Evolutionary conservation across 2,113 vertebrate species (phyloP).

Genomic region (Oreochromis aureus): DNA sequence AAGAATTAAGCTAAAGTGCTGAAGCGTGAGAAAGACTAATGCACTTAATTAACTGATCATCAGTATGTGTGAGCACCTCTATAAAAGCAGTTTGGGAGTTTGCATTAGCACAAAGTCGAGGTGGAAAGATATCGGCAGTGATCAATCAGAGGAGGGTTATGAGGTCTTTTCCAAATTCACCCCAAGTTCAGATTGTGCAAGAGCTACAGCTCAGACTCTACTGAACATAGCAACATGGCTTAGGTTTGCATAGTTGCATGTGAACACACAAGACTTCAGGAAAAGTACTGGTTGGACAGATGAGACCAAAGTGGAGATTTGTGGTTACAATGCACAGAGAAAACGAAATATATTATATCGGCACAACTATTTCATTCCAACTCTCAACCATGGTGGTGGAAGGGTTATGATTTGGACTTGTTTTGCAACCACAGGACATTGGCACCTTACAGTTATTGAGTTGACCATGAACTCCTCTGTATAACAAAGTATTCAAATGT

Average conservation of each 20-base stretch:
- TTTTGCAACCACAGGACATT: not conserved
- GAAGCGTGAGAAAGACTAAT: not conserved
- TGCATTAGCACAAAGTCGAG: not conserved
- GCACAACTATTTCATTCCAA: not conserved
- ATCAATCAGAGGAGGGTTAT: not conserved
- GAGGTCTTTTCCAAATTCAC: not conserved
- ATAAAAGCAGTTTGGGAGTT: not conserved
- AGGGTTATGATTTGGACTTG: not conserved
- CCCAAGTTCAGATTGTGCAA: not conserved
- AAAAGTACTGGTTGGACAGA: not conserved
- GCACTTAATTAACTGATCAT: not conserved
- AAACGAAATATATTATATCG: not conserved
- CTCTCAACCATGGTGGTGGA: not conserved
- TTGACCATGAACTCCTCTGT: not conserved
- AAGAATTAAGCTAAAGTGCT: not conserved
- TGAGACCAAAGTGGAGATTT: not conserved
- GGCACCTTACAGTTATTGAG: not conserved
- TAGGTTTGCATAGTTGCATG: not conserved
- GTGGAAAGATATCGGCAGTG: not conserved
- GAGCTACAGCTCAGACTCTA: not conserved
- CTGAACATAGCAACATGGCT: not conserved
- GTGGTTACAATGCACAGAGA: not conserved
- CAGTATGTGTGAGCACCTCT: not conserved
- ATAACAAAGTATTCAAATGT: not conserved
- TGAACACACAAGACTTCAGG: not conserved